Evolutionary conservation across 2,113 vertebrate genomes (phyloP).

Genomic region (Callopanchax toddi): DNA sequence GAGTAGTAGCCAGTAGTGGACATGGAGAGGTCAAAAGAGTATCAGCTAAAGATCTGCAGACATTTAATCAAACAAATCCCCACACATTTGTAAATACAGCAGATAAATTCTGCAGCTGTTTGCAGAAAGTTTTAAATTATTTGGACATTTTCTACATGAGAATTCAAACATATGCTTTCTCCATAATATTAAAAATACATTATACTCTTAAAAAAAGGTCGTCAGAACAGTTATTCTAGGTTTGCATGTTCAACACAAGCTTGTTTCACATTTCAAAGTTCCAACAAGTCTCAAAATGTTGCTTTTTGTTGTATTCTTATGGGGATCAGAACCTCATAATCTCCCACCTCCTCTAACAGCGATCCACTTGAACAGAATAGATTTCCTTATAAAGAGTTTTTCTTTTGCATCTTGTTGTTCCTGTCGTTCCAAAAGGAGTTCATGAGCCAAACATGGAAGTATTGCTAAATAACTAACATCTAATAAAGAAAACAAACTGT

Average conservation of each 20-base stretch:
- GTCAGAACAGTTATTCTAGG: not conserved
- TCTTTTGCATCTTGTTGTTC: constrained; percentile 57
- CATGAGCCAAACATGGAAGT: constrained; percentile 64
- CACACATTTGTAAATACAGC: constrained; percentile 1
- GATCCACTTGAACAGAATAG: constrained; percentile 6
- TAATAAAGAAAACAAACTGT: constrained; percentile 64
- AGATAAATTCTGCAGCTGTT: not conserved
- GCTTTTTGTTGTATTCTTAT: no score
- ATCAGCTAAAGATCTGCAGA: not conserved
- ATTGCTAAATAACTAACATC: constrained; percentile 71
- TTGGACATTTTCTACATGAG: constrained; percentile 8
- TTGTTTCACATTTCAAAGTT: not conserved
- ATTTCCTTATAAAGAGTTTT: constrained; percentile 45
- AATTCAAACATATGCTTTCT: constrained; percentile 4
- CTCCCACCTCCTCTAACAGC: not conserved
- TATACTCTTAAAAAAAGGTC: constrained; percentile 30
- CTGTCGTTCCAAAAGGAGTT: constrained; percentile 38
- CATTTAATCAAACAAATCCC: not conserved
- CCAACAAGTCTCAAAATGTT: constrained; percentile 10
- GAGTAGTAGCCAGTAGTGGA: no score
- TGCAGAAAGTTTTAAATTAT: constrained; percentile 4
- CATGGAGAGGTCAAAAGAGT: not conserved
- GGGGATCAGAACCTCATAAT: no score
- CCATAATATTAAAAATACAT: constrained; percentile 54
- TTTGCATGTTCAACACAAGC: constrained; percentile 34